Evolutionary conservation across 35 echinoderm and acorn worm species (phyloP), one percentile per base, ranked within the genome.

Genomic region (Ptychodera flava): DNA sequence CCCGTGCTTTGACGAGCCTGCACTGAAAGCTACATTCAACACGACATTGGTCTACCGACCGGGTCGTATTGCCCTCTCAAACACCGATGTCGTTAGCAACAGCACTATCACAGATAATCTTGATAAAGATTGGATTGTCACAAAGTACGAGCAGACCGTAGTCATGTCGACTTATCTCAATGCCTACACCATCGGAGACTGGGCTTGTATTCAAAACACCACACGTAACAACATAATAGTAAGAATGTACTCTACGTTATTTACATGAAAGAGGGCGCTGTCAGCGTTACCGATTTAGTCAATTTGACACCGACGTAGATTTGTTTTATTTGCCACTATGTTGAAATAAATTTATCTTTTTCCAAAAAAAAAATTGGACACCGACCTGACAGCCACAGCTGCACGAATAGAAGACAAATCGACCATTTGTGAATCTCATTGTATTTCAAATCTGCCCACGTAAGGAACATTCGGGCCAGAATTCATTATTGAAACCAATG

Each of bases 1-100:
- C 1, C 92, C 92, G 2, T 94, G 92, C 35, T 90, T 94, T 30
- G 92, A 94, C 31, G 92, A 94, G 53, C 92, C 92, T 15, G 36
- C 31, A n/a, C 78, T 94, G 79, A 94, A 91, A 77, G 92, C 92
- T 0, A 52, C 83, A 6, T 94, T 90, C 77, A 78, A 78, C 33
- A 53, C 86, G 1, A 37, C 45, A 29, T 83, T 94, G 31, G 86
- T 35, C 28, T 88, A 90, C 34, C 45, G 82, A 32, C 29, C 29
- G 1, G 33, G 90, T 37, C 85, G 87, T 79, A 36, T 84, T 35
- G 89, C 92, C 12, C 53, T 94, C 1, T 84, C 85, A 0, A 94
- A 94, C 16, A 83, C 45, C 6, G 22, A 64, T 22, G 22, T 64
- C 45, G 45, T 12, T 6, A 64, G 45, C 22, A 64, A 22, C 45